Conservation (phyloP, 2,113 vertebrate species). For the Sialia sialis region DNA sequence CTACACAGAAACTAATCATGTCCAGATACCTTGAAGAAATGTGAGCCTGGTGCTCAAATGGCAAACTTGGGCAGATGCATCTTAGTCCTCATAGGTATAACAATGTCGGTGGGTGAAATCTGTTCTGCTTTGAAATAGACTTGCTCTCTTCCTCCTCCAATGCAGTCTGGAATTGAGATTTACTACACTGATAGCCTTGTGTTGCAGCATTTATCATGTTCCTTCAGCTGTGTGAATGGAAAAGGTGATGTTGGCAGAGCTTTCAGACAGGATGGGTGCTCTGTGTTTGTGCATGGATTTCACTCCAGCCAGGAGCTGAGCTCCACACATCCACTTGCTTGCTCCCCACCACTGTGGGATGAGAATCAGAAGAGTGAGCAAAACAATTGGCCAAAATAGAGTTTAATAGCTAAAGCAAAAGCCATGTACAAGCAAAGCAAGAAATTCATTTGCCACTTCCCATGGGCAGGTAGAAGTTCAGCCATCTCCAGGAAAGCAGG, state of each 20-base stretch:
- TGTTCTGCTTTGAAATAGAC: neutral
- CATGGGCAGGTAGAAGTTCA: neutral
- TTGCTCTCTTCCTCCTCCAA: neutral
- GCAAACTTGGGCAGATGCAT: neutral
- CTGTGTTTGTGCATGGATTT: neutral
- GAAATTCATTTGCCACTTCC: neutral
- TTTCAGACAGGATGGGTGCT: neutral
- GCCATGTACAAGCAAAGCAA: accelerated
- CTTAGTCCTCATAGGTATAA: neutral
- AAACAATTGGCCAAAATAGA: neutral
- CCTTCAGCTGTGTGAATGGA: neutral
- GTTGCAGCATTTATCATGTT: neutral
- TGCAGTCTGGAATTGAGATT: neutral
- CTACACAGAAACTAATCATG: neutral
- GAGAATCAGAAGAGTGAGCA: neutral
- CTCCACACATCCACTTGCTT: accelerated
- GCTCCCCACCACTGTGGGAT: neutral
- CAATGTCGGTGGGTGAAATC: neutral
- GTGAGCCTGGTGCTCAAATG: neutral
- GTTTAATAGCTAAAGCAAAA: neutral
- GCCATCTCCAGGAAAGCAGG: neutral
- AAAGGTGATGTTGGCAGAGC: neutral
- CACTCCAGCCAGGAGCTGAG: neutral
- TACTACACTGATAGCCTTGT: neutral
- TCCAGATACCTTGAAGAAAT: neutral